Base-by-base conservation (phyloP, 2,888 invertebrate species). In the Phorcus lineatus region DNA sequence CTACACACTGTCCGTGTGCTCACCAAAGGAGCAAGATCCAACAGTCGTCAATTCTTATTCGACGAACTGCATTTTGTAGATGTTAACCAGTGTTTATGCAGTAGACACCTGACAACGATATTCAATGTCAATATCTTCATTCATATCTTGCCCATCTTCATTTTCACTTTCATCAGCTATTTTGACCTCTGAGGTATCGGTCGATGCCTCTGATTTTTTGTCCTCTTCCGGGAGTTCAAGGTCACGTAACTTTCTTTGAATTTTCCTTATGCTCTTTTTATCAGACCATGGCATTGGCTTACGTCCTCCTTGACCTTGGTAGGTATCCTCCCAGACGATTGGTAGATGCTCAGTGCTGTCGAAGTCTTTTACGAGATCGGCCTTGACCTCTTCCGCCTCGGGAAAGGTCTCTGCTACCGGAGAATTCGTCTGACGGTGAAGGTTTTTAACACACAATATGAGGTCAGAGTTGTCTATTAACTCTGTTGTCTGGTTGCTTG, bases 311-410 rank as follows among this genome's bases (percentile, higher is more conserved):
- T 55, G 75, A 17, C 81, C 81, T 78, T 81, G 81, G 52, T 83
- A 83, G 7, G 80, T 77, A 55, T 83, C 80, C 62, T 83, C 83
- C 75, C 75, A 81, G 11, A 83, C 77, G 13, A 78, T 83, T 28
- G 83, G 83, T 2, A 83, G 77, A 1, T 81, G 80, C 47, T 83
- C 79, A 4, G 80, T 80, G 36, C 81, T 80, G 62, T 83, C 80
- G 40, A 83, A 78, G 52, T 80, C 77, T 11, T 47, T 47, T 11
- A 47, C 47, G 47, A 47, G 47, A 13, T 47, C 47, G 47, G 47
- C 79, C 77, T 22, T 79, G 52, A 6, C 16, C 28, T 22, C 62
- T 24, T 62, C 62, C 11, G 24, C 17, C n/a, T 62, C 62, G 24
- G 62, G 22, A 62, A 62, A 28, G 13, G 22, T 62, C 62, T 62